phyloP scores from a whole-genome alignment of 2,888 invertebrate genomes.

The Drosophila heteroneura region DNA sequence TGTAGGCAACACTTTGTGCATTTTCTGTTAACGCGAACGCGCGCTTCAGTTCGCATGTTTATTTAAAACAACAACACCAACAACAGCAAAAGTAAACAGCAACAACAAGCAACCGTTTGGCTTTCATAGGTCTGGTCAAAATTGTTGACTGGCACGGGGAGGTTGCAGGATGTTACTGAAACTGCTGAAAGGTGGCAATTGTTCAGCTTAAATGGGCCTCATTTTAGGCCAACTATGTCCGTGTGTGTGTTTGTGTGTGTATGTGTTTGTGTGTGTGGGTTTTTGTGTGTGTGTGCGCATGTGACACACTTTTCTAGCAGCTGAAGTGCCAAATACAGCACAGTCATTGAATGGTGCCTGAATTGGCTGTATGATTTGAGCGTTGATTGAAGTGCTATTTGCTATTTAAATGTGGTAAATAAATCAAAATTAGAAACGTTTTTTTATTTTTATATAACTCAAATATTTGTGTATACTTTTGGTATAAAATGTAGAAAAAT shows the following conservation, averaged over 20 bases:
- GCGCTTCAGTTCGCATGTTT: conserved; percentile 61
- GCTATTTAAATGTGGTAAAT: conserved; percentile 5
- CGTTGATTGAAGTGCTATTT: conserved; percentile 36
- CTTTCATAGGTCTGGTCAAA: conserved; percentile 48
- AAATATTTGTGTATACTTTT: background rate
- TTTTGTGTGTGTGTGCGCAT: conserved; percentile 3
- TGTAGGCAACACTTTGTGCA: conserved; percentile 55
- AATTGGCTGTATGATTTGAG: conserved; percentile 32
- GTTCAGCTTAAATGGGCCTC: conserved; percentile 68
- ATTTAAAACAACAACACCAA: conserved; percentile 59
- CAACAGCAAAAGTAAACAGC: conserved; percentile 17
- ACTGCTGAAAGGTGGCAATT: conserved; percentile 44
- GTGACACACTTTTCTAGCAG: conserved; percentile 58
- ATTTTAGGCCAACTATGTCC: conserved; percentile 54
- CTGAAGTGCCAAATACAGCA: conserved; percentile 32
- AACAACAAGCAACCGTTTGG: conserved; percentile 25
- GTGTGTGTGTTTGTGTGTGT: conserved; percentile 1
- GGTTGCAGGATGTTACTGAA: conserved; percentile 4
- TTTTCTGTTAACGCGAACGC: conserved; percentile 24
- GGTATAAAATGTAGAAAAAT: background rate
- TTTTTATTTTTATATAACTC: background rate
- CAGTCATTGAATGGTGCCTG: conserved; percentile 28
- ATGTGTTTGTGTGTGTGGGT: conserved; percentile 18
- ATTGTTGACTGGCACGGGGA: conserved; percentile 10
- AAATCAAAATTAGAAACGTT: background rate